Evolutionary conservation across 2,113 vertebrate species (phyloP).

Genomic region (Halcyon malimbica): DNA sequence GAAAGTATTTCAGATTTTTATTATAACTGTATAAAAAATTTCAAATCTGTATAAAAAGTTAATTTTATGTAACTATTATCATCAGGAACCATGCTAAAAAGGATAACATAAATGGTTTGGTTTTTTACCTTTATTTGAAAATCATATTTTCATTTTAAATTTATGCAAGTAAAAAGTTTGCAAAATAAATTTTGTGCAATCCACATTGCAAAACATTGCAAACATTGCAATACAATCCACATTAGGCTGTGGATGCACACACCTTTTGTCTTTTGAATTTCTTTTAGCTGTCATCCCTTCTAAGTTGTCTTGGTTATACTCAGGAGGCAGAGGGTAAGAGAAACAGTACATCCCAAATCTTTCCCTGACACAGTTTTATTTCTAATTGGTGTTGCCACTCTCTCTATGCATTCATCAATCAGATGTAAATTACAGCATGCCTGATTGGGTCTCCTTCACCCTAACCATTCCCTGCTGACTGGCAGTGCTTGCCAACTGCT

Average conservation of each 20-base stretch:
- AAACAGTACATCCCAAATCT: background rate
- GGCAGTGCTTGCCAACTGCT: slow-evolving; percentile 71
- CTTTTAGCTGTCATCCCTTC: background rate
- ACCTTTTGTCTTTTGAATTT: slow-evolving; percentile 9
- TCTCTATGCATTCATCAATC: slow-evolving; percentile 54
- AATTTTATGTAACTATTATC: background rate
- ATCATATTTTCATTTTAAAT: background rate
- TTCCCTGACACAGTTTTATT: background rate
- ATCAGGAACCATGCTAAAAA: background rate
- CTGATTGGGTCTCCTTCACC: slow-evolving; percentile 53
- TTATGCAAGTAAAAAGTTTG: background rate
- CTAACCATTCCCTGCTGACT: slow-evolving; percentile 56
- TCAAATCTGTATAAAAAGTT: background rate
- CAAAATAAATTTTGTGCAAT: background rate
- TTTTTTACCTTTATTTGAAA: background rate
- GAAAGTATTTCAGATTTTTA: background rate
- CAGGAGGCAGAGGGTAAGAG: background rate
- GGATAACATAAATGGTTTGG: background rate
- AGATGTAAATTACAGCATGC: slow-evolving; percentile 55
- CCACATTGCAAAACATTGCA: background rate
- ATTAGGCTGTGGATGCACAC: background rate
- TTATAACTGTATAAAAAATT: background rate
- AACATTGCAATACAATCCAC: background rate
- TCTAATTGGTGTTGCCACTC: slow-evolving; percentile 42
- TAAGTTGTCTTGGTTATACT: background rate